Evolutionary conservation across 2,797 vertebrate genomes (phyloP).

Genomic region (Artibeus lituratus): DNA sequence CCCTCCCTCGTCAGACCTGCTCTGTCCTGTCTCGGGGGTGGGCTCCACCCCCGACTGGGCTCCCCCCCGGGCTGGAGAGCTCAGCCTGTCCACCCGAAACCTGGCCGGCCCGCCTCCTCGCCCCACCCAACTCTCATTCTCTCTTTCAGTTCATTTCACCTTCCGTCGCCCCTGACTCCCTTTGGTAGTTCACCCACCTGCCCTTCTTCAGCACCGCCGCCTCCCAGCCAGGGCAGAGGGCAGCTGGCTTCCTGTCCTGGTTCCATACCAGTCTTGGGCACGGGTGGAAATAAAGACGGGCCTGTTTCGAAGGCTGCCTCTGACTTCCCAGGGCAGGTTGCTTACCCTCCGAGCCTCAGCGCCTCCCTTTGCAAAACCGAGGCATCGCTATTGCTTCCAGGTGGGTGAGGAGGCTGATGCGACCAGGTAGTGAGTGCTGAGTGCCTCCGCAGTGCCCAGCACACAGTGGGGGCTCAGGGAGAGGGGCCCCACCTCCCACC

Average conservation of each 20-base stretch:
- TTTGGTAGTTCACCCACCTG: background rate
- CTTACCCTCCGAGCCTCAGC: background rate
- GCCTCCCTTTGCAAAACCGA: background rate
- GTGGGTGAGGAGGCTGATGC: background rate
- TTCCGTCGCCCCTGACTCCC: background rate
- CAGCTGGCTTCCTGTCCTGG: background rate
- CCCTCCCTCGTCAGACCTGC: background rate
- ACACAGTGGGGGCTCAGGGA: background rate
- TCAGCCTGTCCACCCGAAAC: background rate
- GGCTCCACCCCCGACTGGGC: background rate
- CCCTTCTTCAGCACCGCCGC: background rate
- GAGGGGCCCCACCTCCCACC: rapidly evolving
- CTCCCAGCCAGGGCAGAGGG: background rate
- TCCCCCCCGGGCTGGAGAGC: background rate
- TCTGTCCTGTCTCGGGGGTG: background rate
- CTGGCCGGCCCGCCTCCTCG: rapidly evolving
- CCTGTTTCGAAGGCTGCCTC: background rate
- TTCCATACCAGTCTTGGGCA: background rate
- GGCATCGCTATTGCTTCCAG: background rate
- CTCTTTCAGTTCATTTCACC: background rate
- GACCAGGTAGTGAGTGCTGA: background rate
- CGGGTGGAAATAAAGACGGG: background rate
- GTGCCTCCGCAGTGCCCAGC: background rate
- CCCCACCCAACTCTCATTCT: background rate
- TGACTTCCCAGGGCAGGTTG: background rate